These are phyloP conservation scores for Caenorhabditis auriculariae DNA, from an alignment of 2,888 invertebrate genomes.

Conservation along the genomic window DNA sequence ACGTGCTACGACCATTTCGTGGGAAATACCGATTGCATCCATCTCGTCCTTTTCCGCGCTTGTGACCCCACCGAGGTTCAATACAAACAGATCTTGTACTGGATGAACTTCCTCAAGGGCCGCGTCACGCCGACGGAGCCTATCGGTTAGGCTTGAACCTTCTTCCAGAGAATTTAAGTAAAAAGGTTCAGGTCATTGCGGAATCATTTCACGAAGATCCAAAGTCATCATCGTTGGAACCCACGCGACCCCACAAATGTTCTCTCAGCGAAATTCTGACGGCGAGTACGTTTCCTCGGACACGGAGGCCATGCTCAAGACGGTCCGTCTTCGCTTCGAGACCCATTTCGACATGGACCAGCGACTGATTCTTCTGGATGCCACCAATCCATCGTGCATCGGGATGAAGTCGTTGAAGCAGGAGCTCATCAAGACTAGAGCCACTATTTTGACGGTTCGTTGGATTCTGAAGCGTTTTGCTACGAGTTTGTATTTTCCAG, in stretches of 20 bases:
- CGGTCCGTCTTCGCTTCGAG: conserved; percentile 67
- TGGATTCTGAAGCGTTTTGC: too few species aligned
- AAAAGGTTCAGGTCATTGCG: conserved; percentile 71
- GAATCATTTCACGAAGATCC: conserved; percentile 68
- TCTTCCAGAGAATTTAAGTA: background rate
- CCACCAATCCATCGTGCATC: conserved; percentile 71
- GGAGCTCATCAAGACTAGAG: conserved; percentile 69
- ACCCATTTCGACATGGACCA: conserved; percentile 71
- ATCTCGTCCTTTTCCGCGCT: conserved; percentile 74
- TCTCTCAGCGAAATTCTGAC: conserved; percentile 38
- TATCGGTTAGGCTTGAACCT: conserved; percentile 67
- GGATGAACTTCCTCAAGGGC: conserved; percentile 77
- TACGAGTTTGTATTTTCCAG: conserved; percentile 58
- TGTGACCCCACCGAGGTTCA: conserved; percentile 71
- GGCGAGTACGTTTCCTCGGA: conserved; percentile 70
- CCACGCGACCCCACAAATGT: conserved; percentile 66
- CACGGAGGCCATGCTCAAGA: conserved; percentile 67
- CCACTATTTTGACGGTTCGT: conserved; percentile 65
- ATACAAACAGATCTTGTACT: conserved; percentile 71
- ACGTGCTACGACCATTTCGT: conserved; percentile 76
- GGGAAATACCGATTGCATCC: conserved; percentile 71
- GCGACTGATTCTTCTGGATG: conserved; percentile 71
- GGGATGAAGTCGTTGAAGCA: conserved; percentile 71
- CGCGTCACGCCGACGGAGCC: conserved; percentile 72
- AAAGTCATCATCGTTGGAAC: conserved; percentile 72